These are phyloP conservation scores for Phenacoccus solenopsis DNA, from an alignment of 1,140 invertebrate species.

Conservation along the genomic window DNA sequence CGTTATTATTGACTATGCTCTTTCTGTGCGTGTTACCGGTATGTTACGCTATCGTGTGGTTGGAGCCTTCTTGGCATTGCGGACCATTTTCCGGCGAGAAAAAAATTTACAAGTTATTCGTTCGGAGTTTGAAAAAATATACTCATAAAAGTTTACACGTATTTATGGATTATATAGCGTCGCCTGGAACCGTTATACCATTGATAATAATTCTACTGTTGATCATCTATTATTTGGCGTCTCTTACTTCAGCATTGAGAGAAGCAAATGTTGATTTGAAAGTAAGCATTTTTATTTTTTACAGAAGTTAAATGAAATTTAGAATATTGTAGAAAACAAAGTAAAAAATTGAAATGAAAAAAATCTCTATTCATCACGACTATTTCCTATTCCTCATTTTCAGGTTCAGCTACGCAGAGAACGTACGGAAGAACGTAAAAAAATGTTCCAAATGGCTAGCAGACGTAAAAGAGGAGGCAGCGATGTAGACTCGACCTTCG, in stretches of 20 bases:
- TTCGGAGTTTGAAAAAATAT: slow-evolving; percentile 54
- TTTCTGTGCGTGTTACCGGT: slow-evolving; percentile 91
- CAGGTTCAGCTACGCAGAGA: slow-evolving; percentile 70
- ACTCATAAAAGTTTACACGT: slow-evolving; percentile 27
- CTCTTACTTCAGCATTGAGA: slow-evolving; percentile 72
- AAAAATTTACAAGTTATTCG: slow-evolving; percentile 77
- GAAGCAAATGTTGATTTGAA: slow-evolving; percentile 90
- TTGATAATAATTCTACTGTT: slow-evolving; percentile 78
- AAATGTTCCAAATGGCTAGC: slow-evolving; percentile 79
- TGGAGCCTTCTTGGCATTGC: slow-evolving; percentile 88
- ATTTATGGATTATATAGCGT: slow-evolving; percentile 67
- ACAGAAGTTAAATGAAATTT: slow-evolving; percentile 21
- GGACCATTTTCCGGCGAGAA: slow-evolving; percentile 83
- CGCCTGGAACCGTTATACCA: slow-evolving; percentile 88
- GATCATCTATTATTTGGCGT: slow-evolving; percentile 89
- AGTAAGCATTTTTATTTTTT: slow-evolving; percentile 34
- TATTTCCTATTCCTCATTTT: slow-evolving; percentile 20
- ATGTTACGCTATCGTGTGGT: slow-evolving; percentile 84
- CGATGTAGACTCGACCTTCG: slow-evolving; percentile 45
- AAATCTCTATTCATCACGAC: not conserved
- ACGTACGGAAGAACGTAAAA: slow-evolving; percentile 79
- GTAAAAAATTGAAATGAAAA: not conserved
- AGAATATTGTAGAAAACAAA: slow-evolving; percentile 19
- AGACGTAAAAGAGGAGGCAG: slow-evolving; percentile 41
- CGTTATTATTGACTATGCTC: slow-evolving; percentile 84